phyloP scores from a whole-genome alignment of 2,888 invertebrate species.

The Morpho achilles region DNA sequence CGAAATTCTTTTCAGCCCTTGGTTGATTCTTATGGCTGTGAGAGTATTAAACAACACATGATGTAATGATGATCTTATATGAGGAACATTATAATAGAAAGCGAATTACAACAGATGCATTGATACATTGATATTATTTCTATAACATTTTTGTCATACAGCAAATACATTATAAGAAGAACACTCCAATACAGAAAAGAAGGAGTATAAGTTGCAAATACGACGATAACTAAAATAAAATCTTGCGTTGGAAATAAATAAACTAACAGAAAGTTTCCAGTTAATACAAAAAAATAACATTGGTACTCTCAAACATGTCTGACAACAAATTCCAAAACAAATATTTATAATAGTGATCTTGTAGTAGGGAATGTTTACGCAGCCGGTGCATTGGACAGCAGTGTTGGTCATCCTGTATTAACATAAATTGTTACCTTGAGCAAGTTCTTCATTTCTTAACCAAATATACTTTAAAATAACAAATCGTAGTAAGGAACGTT shows the following conservation, averaged over 20 bases:
- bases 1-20: too few species aligned
- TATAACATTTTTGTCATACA: too few species aligned
- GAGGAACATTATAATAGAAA: too few species aligned
- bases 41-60: too few species aligned
- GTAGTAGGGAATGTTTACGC: conserved; percentile 7
- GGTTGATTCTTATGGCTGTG: too few species aligned
- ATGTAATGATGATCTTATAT: too few species aligned
- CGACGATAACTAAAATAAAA: background rate
- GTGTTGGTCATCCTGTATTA: background rate
- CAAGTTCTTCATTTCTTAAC: background rate
- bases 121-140: too few species aligned
- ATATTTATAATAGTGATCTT: conserved; percentile 11
- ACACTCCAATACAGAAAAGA: too few species aligned
- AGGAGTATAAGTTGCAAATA: too few species aligned
- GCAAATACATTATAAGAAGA: too few species aligned
- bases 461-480: background rate
- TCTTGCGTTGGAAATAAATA: background rate
- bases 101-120: too few species aligned
- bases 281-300: background rate
- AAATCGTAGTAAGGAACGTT: too few species aligned
- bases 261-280: background rate
- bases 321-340: conserved; percentile 9
- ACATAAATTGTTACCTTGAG: conserved; percentile 3
- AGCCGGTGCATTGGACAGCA: conserved; percentile 3
- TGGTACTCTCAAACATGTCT: background rate